phyloP scores from a whole-genome alignment of 2,888 invertebrate genomes.

The Boloria euphrosyne region DNA sequence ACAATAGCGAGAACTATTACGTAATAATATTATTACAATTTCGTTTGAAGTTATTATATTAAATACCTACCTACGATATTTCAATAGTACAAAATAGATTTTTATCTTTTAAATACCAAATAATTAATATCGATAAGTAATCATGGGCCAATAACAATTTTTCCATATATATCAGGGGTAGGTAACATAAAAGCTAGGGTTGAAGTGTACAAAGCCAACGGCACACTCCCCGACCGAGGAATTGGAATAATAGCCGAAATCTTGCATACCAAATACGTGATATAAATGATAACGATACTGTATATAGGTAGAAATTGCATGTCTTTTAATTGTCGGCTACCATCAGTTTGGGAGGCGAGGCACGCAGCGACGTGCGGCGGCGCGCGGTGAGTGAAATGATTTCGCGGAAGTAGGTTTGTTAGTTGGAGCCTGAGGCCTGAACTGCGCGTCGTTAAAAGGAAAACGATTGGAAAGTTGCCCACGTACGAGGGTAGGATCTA shows the following conservation, averaged over 20 bases:
- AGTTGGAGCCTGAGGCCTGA: constrained; percentile 9
- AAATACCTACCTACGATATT: no score
- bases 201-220: no score
- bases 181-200: no score
- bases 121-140: no score
- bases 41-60: no score
- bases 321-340: constrained; percentile 12
- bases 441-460: constrained; percentile 14
- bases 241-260: not conserved
- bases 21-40: not conserved
- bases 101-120: no score
- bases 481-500: constrained; percentile 10
- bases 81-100: no score
- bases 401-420: constrained; percentile 33
- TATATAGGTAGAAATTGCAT: not conserved
- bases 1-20: not conserved
- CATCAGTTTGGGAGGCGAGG: constrained; percentile 24
- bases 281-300: not conserved
- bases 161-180: no score
- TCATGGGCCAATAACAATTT: no score
- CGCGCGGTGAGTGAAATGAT: constrained; percentile 34
- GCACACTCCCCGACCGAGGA: no score
- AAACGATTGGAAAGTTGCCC: constrained; percentile 23
- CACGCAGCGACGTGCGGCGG: constrained; percentile 22
- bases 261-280: constrained; percentile 1